phyloP scores from a whole-genome alignment of 2,797 vertebrate genomes.

The Apogon hyalosoma region DNA sequence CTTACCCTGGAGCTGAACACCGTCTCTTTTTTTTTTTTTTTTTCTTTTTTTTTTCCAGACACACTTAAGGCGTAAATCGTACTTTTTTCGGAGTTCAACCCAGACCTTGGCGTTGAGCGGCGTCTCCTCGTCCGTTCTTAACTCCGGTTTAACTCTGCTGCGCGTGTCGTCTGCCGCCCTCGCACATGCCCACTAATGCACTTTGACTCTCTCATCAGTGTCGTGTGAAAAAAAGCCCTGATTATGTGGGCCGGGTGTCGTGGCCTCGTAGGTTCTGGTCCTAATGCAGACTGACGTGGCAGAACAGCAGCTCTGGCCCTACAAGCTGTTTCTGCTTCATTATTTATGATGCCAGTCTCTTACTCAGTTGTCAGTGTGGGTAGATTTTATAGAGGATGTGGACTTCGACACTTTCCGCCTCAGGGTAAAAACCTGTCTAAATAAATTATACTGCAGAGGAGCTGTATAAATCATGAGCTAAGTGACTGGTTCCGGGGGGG shows the following conservation, averaged over 20 bases:
- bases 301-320: conserved; percentile 56
- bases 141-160: too few species aligned
- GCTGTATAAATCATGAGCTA: conserved; percentile 58
- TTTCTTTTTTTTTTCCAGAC: too few species aligned
- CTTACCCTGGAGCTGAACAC: too few species aligned
- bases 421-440: conserved; percentile 37
- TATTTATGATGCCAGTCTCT: conserved; percentile 64
- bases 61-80: too few species aligned
- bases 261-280: conserved; percentile 19
- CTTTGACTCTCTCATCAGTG: conserved; percentile 7
- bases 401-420: conserved; percentile 42
- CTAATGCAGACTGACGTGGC: conserved; percentile 61
- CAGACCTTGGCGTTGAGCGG: too few species aligned
- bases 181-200: conserved; percentile 14
- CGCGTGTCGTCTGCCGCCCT: background rate
- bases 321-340: conserved; percentile 72
- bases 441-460: conserved; percentile 67
- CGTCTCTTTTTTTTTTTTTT: too few species aligned
- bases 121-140: too few species aligned
- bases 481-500: conserved; percentile 44
- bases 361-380: conserved; percentile 36
- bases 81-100: too few species aligned
- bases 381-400: conserved; percentile 44
- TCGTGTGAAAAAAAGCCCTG: too few species aligned
- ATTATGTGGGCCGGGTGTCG: too few species aligned